These are phyloP conservation scores for Siniperca undulata DNA, from an alignment of 2,797 vertebrate species.

Conservation along the genomic window DNA sequence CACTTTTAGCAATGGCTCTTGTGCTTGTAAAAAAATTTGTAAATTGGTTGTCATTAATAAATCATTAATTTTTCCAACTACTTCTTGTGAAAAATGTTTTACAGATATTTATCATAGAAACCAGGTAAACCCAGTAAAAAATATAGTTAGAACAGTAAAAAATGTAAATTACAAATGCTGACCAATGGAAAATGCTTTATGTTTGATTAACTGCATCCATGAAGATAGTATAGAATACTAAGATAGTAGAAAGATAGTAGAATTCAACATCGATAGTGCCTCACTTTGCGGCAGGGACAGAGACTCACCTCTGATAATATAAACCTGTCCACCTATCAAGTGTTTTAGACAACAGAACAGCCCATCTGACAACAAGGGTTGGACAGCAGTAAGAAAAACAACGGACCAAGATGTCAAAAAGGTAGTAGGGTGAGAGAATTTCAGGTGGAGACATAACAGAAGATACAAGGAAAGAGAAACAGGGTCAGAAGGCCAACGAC, in stretches of 20 bases:
- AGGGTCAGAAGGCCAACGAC: conserved; percentile 89
- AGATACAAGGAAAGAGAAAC: conserved; percentile 74
- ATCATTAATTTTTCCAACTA: not conserved
- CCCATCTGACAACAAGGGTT: conserved; percentile 98
- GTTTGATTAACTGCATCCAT: conserved; percentile 70
- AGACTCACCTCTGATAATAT: conserved; percentile 99
- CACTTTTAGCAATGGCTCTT: not conserved
- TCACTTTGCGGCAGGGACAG: conserved; percentile 50
- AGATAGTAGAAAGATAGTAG: no score
- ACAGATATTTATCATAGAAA: not conserved
- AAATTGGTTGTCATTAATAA: not conserved
- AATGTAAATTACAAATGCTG: not conserved
- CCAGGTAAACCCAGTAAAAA: not conserved
- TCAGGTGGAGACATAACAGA: conserved; percentile 67
- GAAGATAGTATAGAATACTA: conserved; percentile 55
- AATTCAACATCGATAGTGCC: conserved; percentile 6
- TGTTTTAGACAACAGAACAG: conserved; percentile 99
- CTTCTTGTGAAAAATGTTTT: not conserved
- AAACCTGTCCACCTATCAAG: conserved; percentile 99
- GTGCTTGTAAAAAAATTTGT: not conserved
- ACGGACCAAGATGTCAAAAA: conserved; percentile 92
- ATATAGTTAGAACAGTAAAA: not conserved
- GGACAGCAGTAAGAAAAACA: conserved; percentile 97
- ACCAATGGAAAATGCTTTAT: conserved; percentile 22
- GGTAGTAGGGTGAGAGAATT: conserved; percentile 83